A percentile compares a stretch with the other conserved stretches of the same genome.
Evolutionary conservation across 2,888 invertebrate genomes (phyloP).

Genomic region (Melanophora roralis): DNA sequence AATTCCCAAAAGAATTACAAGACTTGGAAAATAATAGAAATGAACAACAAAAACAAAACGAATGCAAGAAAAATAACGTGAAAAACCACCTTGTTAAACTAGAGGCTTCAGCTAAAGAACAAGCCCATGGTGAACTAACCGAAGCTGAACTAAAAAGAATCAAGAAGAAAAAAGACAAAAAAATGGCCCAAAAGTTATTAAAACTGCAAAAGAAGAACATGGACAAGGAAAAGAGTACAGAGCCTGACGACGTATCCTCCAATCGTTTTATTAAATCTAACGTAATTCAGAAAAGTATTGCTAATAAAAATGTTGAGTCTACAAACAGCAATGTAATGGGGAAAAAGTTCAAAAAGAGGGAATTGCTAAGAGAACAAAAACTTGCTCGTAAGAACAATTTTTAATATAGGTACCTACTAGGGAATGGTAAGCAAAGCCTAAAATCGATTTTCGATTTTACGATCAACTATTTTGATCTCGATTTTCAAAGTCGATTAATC

Average conservation of each 20-base stretch:
- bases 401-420: not conserved
- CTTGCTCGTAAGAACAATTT: conserved; percentile 27
- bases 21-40: not conserved
- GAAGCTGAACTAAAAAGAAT: conserved; percentile 65
- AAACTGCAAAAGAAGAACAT: conserved; percentile 63
- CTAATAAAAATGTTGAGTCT: not conserved
- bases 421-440: too few relatives aligned
- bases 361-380: conserved; percentile 53
- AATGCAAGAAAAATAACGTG: not conserved
- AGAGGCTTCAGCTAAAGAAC: not conserved
- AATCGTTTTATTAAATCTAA: not conserved
- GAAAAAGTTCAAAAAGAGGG: conserved; percentile 39
- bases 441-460: too few relatives aligned
- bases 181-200: conserved; percentile 67
- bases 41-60: not conserved
- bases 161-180: conserved; percentile 70
- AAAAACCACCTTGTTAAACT: not conserved
- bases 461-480: too few relatives aligned
- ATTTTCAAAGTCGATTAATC: too few relatives aligned
- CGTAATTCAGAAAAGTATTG: not conserved
- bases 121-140: conserved; percentile 36
- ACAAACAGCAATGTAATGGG: conserved; percentile 26
- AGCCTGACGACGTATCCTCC: not conserved
- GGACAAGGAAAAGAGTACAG: not conserved
- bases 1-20: not conserved